A percentile compares a stretch with the other conserved stretches of the same genome.
Evolutionary conservation across 2,797 vertebrate species (phyloP).

Genomic region (Melanotaenia boesemani): DNA sequence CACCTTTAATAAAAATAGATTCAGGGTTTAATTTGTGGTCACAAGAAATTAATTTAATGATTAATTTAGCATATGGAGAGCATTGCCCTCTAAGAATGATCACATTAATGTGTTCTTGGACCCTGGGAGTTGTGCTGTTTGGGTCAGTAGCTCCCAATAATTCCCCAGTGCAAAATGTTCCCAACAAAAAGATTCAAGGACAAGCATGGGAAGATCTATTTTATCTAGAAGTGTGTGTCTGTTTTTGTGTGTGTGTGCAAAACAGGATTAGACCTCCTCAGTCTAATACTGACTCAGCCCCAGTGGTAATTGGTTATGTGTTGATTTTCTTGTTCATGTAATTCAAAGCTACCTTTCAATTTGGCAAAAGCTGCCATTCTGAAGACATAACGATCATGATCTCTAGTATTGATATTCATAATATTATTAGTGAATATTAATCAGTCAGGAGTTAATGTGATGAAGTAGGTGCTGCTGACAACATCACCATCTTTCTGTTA

Average conservation of each 20-base stretch:
- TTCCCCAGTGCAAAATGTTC: background rate
- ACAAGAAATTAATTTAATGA: background rate
- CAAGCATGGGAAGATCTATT: background rate
- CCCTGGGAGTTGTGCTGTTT: background rate
- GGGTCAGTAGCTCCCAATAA: background rate
- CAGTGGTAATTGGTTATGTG: no score
- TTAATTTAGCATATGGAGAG: background rate
- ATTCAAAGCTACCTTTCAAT: no score
- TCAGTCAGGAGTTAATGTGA: no score
- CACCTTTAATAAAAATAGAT: background rate
- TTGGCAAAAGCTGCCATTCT: no score
- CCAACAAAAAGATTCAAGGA: conserved; percentile 9
- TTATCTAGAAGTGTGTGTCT: background rate
- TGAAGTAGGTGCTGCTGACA: no score
- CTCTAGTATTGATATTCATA: no score
- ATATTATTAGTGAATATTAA: no score
- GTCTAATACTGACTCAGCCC: no score
- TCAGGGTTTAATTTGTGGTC: background rate
- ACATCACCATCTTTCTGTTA: no score
- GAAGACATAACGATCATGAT: no score
- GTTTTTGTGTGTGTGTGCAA: background rate
- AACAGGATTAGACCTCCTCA: background rate
- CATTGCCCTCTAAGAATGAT: background rate
- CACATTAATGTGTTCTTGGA: background rate
- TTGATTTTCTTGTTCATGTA: no score